phyloP scores from a whole-genome alignment of 30 jellyfish, hydroid and myxozoan species.

The Aurelia aurita region DNA sequence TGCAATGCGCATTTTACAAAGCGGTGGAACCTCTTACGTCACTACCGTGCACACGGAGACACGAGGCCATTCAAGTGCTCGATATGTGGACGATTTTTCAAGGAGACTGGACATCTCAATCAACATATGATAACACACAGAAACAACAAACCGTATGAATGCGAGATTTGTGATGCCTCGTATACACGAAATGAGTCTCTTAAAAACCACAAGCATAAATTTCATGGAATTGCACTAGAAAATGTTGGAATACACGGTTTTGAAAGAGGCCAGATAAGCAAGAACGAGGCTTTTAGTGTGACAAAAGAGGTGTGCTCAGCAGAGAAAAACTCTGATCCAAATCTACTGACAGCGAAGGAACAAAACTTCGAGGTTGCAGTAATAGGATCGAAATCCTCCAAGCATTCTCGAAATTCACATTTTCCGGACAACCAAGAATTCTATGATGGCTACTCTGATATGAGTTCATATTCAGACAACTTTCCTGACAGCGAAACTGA shows the following conservation, averaged over 20 bases:
- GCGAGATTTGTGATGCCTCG: slow-evolving; percentile 7
- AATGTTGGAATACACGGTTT: not conserved
- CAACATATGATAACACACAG: slow-evolving; percentile 12
- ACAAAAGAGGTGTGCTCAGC: no score
- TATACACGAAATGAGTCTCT: slow-evolving; percentile 6
- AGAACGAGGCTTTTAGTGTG: no score
- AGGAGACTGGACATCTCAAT: slow-evolving; percentile 15
- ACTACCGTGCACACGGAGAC: slow-evolving; percentile 8
- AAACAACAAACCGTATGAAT: not conserved
- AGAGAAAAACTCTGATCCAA: no score
- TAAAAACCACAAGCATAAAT: slow-evolving; percentile 1
- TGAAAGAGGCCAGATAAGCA: not conserved
- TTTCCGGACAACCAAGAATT: no score
- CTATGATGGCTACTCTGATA: no score
- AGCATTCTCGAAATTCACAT: no score
- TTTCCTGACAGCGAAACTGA: no score
- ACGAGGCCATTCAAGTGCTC: not conserved
- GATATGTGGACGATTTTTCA: not conserved
- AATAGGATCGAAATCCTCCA: no score
- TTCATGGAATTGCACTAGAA: not conserved
- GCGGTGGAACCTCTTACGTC: slow-evolving; percentile 10
- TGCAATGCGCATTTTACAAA: not conserved
- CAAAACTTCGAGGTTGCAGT: no score
- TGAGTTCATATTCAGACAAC: no score
- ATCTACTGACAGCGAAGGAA: no score